Evolutionary conservation across 37 sponge, comb jelly and placozoan species (phyloP).

Genomic region (Spongia lamella): DNA sequence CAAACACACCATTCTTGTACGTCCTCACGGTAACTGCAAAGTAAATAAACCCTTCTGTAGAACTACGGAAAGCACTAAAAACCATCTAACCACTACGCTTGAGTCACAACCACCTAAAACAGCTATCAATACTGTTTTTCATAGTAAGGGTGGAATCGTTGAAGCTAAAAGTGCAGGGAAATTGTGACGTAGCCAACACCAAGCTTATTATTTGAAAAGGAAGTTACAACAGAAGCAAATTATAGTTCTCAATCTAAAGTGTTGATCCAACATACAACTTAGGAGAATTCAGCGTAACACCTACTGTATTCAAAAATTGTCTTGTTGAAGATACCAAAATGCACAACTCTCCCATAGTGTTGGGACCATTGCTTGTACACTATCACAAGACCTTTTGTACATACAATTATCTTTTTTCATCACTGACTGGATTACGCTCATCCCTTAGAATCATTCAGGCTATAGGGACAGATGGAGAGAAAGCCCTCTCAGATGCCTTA

Average conservation of each 20-base stretch:
- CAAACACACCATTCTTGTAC: constrained; percentile 13
- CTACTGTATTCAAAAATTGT: background rate
- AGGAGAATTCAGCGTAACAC: constrained; percentile 22
- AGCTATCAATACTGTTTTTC: constrained; percentile 12
- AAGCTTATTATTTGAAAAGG: constrained; percentile 33
- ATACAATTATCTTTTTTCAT: constrained; percentile 28
- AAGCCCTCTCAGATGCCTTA: constrained; percentile 5
- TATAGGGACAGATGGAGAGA: constrained; percentile 24
- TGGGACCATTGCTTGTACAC: constrained; percentile 11
- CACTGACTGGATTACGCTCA: constrained; percentile 7
- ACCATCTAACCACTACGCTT: constrained; percentile 2
- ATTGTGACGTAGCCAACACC: constrained; percentile 9
- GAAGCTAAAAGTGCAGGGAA: constrained; percentile 12
- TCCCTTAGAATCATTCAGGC: constrained; percentile 10
- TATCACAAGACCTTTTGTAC: constrained; percentile 10
- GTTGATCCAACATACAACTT: background rate
- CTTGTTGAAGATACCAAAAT: too few species aligned
- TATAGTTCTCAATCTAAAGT: background rate
- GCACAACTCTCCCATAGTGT: background rate
- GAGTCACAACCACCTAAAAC: constrained; percentile 12
- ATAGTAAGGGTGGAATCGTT: constrained; percentile 20
- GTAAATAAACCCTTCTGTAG: background rate
- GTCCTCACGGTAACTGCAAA: constrained; percentile 19
- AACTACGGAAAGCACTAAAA: constrained; percentile 21
- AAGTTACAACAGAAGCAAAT: background rate